These are phyloP conservation scores for Scaptomyza parva DNA, from an alignment of 2,888 invertebrate genomes.

Conservation along the genomic window DNA sequence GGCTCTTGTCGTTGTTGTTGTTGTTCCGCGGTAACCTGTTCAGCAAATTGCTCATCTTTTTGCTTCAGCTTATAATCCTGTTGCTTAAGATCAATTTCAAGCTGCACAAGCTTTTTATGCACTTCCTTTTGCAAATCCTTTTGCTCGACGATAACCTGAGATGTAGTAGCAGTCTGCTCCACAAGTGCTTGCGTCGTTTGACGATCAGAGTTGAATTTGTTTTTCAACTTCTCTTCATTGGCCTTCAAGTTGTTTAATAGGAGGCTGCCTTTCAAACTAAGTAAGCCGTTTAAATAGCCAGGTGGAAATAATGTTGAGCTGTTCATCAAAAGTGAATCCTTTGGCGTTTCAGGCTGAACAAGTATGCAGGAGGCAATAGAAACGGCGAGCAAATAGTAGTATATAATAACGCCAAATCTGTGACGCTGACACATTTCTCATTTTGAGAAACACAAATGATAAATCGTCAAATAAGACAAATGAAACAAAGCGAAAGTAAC, in stretches of 20 bases:
- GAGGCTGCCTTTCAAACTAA: constrained; percentile 60
- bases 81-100: constrained; percentile 31
- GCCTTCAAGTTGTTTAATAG: constrained; percentile 32
- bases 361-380: constrained; percentile 19
- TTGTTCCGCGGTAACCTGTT: constrained; percentile 14
- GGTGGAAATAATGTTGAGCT: background rate
- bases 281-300: constrained; percentile 64
- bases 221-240: background rate
- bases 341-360: constrained; percentile 1
- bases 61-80: constrained; percentile 30
- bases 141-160: background rate
- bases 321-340: background rate
- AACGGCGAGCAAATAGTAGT: constrained; percentile 11
- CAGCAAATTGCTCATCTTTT: constrained; percentile 21
- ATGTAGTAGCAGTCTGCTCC: background rate
- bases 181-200: background rate
- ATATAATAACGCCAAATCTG: constrained; percentile 17
- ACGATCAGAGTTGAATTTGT: background rate
- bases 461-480: constrained; percentile 31
- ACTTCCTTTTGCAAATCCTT: constrained; percentile 18
- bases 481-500: constrained; percentile 5
- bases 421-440: constrained; percentile 55
- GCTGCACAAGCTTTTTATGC: constrained; percentile 24
- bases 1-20: constrained; percentile 1
- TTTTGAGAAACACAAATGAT: constrained; percentile 18